Conservation (phyloP, 2,888 invertebrate species). For the Monoplex corrugatus region DNA sequence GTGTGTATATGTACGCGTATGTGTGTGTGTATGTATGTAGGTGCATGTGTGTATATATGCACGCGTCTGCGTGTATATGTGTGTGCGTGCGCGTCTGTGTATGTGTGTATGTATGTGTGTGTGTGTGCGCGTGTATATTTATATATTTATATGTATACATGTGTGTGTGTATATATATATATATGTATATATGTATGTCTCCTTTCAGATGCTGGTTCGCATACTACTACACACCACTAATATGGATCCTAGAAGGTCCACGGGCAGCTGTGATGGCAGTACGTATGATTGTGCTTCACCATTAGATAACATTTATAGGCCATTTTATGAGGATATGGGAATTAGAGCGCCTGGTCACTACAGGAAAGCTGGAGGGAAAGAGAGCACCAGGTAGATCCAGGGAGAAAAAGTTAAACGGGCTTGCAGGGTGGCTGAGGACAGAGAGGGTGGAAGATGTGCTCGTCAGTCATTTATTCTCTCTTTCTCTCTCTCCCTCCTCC, state of each 20-base stretch:
- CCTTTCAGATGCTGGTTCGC: conserved; percentile 81
- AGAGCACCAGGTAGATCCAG: too few relatives aligned
- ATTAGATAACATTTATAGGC: too few relatives aligned
- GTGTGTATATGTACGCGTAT: not conserved
- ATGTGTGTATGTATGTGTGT: not conserved
- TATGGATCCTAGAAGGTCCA: conserved; percentile 96
- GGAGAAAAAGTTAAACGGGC: too few relatives aligned
- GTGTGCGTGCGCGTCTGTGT: not conserved
- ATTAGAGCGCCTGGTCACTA: too few relatives aligned
- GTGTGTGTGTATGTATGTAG: not conserved
- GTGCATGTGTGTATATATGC: not conserved
- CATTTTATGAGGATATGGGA: too few relatives aligned
- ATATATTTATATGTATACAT: not conserved
- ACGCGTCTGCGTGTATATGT: not conserved
- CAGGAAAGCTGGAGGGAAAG: too few relatives aligned
- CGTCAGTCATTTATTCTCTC: too few relatives aligned
- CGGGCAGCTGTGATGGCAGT: conserved; percentile 83
- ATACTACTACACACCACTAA: conserved; percentile 90
- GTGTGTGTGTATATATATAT: not conserved
- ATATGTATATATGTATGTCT: not conserved
- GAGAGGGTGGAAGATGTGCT: too few relatives aligned
- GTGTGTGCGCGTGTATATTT: not conserved
- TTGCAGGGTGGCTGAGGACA: too few relatives aligned
- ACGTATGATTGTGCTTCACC: not conserved
- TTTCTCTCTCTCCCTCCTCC: too few relatives aligned